phyloP scores from a whole-genome alignment of 2,113 vertebrate species.

The Hylia prasina region DNA sequence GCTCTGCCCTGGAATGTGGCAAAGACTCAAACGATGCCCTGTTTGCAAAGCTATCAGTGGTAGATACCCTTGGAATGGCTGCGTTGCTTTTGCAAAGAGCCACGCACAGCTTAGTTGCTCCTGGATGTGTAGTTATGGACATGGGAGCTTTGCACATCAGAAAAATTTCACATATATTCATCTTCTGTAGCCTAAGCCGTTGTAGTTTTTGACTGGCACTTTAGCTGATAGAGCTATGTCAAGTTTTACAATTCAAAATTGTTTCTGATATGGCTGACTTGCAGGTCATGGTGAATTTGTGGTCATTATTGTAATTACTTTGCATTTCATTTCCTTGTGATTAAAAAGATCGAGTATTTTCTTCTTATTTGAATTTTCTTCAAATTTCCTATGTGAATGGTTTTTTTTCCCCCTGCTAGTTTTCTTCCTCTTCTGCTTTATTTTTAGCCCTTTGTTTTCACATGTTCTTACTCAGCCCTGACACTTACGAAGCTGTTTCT shows the following conservation, averaged over 20 bases:
- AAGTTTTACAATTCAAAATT: not conserved
- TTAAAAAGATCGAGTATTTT: not conserved
- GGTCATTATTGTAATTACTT: not conserved
- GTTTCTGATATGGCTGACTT: not conserved
- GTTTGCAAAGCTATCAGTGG: not conserved
- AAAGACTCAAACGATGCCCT: not conserved
- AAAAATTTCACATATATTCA: not conserved
- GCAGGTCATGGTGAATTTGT: not conserved
- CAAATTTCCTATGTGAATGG: too few species aligned
- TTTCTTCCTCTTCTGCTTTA: not conserved
- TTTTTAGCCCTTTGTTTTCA: constrained; percentile 40
- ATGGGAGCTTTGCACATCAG: not conserved
- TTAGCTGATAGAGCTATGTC: not conserved
- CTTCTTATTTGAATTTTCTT: too few species aligned
- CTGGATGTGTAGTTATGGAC: not conserved
- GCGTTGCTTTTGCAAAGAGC: not conserved
- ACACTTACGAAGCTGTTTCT: constrained; percentile 14
- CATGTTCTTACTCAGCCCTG: not conserved
- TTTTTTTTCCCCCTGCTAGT: not conserved
- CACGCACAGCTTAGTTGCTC: rapidly evolving
- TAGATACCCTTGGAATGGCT: rapidly evolving
- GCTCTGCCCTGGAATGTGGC: not conserved
- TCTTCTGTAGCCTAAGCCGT: not conserved
- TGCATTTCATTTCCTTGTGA: not conserved
- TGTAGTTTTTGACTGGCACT: not conserved